Evolutionary conservation across 1,140 invertebrate genomes (phyloP), one percentile per base, ranked within the genome.

Genomic region (Drosophila repletoides): DNA sequence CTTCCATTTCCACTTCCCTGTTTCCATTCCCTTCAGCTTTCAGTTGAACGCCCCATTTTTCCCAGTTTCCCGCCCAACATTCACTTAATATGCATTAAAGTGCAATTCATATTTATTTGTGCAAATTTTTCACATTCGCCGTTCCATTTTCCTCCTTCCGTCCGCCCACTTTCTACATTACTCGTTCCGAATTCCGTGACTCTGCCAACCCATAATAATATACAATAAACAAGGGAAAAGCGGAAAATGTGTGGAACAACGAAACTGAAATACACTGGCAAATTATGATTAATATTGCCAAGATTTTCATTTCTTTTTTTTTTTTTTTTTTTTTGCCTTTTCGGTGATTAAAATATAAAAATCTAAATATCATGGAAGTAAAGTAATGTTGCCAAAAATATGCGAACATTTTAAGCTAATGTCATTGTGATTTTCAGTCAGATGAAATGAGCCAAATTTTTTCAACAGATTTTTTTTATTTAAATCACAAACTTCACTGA

Each of bases 21-120:
- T 21, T 10, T 14, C 51, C 31, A 4, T 40, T 19, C 14, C 14
- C 46, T n/a, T n/a, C n/a, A n/a, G n/a, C n/a, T n/a, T n/a, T n/a
- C n/a, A n/a, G n/a, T n/a, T n/a, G n/a, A n/a, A n/a, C n/a, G n/a
- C n/a, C n/a, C n/a, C n/a, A n/a, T n/a, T n/a, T n/a, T n/a, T 5
- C 45, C 36, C 40, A 41, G 52, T 49, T 65, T 70, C 61, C 55
- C 49, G 34, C 26, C 43, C 21, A 10, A 7, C 61, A 59, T 79
- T 41, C 73, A 60, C 75, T 84, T 84, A 86, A 86, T 86, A 80
- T 86, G 80, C 80, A 84, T 84, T 86, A 84, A 84, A 84, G 80
- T 84, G 80, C 80, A 84, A 84, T 84, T 84, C 80, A 84, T 86
- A 84, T 80, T 84, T 84, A 84, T 84, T 84, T 84, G 80, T 86